phyloP scores from a whole-genome alignment of 2,113 vertebrate genomes.

The Urocolius indicus region DNA sequence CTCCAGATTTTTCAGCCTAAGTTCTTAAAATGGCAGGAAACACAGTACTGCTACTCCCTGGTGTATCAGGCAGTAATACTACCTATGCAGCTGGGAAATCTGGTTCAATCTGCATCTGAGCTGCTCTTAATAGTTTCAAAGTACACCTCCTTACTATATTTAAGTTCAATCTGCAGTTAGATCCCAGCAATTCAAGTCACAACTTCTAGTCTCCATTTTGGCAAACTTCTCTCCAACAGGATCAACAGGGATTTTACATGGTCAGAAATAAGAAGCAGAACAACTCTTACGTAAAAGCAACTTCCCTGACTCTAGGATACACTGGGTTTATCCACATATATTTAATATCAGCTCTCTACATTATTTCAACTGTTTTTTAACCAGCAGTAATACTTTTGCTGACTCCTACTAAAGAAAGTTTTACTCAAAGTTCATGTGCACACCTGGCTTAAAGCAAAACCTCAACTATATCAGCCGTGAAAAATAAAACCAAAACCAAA shows the following conservation, averaged over 20 bases:
- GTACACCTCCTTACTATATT: neutral
- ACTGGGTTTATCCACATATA: neutral
- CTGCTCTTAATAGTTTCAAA: neutral
- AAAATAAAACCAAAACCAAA: neutral
- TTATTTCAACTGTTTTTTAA: neutral
- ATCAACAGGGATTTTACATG: neutral
- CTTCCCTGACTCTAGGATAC: neutral
- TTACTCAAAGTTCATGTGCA: neutral
- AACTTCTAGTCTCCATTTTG: neutral
- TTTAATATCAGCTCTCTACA: neutral
- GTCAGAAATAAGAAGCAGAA: neutral
- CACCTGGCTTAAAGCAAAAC: neutral
- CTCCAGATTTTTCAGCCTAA: neutral
- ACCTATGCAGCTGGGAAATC: neutral
- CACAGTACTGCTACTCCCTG: neutral
- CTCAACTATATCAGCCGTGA: neutral
- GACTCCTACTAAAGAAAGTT: neutral
- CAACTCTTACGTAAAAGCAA: neutral
- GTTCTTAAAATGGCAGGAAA: neutral
- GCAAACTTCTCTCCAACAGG: neutral
- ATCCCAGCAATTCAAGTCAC: neutral
- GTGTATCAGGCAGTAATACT: neutral
- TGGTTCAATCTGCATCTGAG: neutral
- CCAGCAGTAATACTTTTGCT: neutral
- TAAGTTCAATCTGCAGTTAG: neutral